Base-by-base conservation (phyloP, 2,888 invertebrate genomes). In the Macroteleia sp. region DNA sequence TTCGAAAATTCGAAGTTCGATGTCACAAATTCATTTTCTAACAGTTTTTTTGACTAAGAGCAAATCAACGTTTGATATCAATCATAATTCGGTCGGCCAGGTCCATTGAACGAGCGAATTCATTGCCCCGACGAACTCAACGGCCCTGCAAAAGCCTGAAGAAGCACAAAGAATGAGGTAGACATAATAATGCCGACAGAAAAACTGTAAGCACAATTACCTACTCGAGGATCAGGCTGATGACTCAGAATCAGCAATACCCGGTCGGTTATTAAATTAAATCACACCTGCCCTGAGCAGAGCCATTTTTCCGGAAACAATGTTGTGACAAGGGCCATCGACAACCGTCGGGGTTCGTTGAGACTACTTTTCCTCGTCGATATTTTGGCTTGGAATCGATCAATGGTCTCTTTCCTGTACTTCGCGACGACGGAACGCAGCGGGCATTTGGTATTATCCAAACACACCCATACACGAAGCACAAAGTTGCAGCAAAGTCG, bases 301-400 rank as follows among this genome's bases (percentile, higher is more conserved):
- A 84, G 85, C 84, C 85, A 85, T 85, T 88, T 88, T 89, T 86
- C 85, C 87, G 86, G 86, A 89, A 88, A 89, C 89, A 89, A 89
- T 89, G 87, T 89, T 88, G 84, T 85, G 85, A 88, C 88, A 86
- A 88, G 89, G 81, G 82, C 86, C 85, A 87, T 89, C 85, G 85
- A 87, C 70, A 74, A 46, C 70, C 34, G 44, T 12, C 67, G 32
- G 71, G 62, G 81, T 77, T 64, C 79, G 81, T 78, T 80, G 56
- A 3, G 22, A 17, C 44, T 46, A 6, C 14, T 50, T 64, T 69
- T 66, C 77, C 75, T 81, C 76, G 74, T 78, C 81, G 83, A 82
- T 83, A 84, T 86, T 87, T 84, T 83, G 84, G 77, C 66, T 81
- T 86, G 30, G 41, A 81, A 82, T 82, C 78, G 80, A 82, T 88